Base-by-base conservation (phyloP, 2,888 invertebrate genomes). In the Ormyrus labotus region DNA sequence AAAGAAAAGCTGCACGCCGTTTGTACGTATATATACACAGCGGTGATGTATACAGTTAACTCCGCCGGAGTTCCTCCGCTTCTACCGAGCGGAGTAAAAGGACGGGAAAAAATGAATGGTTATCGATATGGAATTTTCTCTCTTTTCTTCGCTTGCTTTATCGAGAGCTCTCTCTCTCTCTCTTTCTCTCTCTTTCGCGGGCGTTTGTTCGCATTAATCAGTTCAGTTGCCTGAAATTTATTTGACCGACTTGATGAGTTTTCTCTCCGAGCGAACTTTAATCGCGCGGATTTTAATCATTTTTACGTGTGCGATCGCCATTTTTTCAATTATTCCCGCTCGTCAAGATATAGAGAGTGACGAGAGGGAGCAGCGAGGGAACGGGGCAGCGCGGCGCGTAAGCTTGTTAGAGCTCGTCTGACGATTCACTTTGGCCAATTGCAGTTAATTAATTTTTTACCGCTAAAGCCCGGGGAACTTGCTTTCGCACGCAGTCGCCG, bases 401-500 rank as follows among this genome's bases (percentile, higher is more conserved):
- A 81, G 81, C 81, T 81, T 74, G 65, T 78, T 78, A 77, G 51
- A 73, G 69, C 81, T 71, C 78, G 78, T 82, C 81, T 79, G 79
- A 82, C 81, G 73, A 82, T 79, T 82, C 81, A 82, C 81, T 82
- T 76, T 69, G 79, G 64, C 72, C 81, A 82, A 82, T 82, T 82
- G 75, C 72, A 76, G 68, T 76, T 57, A 79, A 82, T 82, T 82
- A 82, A 82, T 82, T 72, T 79, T 70, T 81, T 71, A 58, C 80
- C 61, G 75, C 70, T 67, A 70, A 77, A 79, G 48, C 61, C 13
- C 53, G 48, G 70, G 34, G 58, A 57, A 61, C 65, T 13, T 60
- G 19, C 58, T 13, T 13, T 61, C 9, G n/a, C 55, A 34, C 34
- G 19, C 63, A 53, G 8, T 11, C 50, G n/a, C 67, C 53, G 45